A percentile compares a stretch with the other conserved stretches of the same genome.
Evolutionary conservation across 64 coral and sea anemone genomes (phyloP).

Genomic region (Dendronephthya gigantea): DNA sequence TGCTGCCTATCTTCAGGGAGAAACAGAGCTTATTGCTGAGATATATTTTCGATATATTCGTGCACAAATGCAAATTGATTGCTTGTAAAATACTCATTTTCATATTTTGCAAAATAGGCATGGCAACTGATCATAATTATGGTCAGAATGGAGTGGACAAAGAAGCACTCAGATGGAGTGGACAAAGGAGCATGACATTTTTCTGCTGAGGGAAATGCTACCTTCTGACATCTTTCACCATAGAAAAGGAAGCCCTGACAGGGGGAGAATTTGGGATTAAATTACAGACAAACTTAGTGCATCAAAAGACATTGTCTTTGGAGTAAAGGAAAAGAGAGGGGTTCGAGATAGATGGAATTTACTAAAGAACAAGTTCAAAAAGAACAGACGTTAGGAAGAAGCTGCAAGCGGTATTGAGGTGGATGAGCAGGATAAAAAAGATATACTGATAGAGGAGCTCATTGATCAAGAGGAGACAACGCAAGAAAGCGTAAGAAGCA

Average conservation of each 20-base stretch:
- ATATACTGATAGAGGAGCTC: slow-evolving; percentile 36
- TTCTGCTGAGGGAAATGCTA: slow-evolving; percentile 31
- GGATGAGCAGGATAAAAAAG: slow-evolving; percentile 31
- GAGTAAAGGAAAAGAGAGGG: slow-evolving; percentile 30
- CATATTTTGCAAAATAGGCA: too few relatives aligned
- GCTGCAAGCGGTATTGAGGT: slow-evolving; percentile 33
- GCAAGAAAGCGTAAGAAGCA: slow-evolving; percentile 25
- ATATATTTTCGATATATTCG: too few relatives aligned
- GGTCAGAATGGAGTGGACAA: background rate
- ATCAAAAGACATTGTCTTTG: slow-evolving; percentile 12
- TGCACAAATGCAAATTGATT: too few relatives aligned
- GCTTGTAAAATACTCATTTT: too few relatives aligned
- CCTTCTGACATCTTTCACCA: slow-evolving; percentile 19
- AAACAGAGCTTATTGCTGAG: too few relatives aligned
- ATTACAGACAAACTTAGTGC: slow-evolving; percentile 15
- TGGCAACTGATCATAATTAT: background rate
- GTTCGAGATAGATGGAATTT: slow-evolving; percentile 38
- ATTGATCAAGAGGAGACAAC: slow-evolving; percentile 23
- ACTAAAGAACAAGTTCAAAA: slow-evolving; percentile 34
- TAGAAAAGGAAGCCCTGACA: slow-evolving; percentile 34
- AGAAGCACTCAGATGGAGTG: slow-evolving; percentile 22
- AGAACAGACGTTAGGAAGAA: slow-evolving; percentile 35
- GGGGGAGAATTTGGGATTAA: slow-evolving; percentile 17
- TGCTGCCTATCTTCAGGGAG: background rate
- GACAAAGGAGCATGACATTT: slow-evolving; percentile 21